A percentile compares a stretch with the other conserved stretches of the same genome.
These are phyloP conservation scores for Cacatua alba DNA, from an alignment of 2,113 vertebrate genomes.

Conservation along the genomic window DNA sequence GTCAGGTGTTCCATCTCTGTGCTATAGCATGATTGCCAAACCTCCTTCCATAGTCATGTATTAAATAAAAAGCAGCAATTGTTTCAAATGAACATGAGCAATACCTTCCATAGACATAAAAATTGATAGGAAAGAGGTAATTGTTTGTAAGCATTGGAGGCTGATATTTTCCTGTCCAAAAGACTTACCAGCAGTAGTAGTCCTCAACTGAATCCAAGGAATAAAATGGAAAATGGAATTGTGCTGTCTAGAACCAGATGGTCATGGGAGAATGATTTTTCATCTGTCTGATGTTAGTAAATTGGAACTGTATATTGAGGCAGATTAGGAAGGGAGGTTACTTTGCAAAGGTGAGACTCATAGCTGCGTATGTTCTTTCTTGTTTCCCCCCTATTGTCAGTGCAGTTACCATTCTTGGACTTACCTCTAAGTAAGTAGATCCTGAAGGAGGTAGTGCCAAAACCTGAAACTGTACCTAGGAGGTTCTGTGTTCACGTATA, in stretches of 20 bases:
- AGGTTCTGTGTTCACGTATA: not conserved
- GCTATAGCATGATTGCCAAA: not conserved
- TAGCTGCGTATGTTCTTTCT: not conserved
- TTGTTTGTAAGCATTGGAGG: not conserved
- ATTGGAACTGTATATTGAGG: not conserved
- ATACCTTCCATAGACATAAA: not conserved
- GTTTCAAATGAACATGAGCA: not conserved
- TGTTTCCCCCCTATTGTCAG: not conserved
- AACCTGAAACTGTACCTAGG: not conserved
- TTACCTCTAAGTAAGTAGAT: not conserved
- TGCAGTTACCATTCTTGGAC: not conserved
- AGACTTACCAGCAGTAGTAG: not conserved
- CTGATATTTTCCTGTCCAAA: not conserved
- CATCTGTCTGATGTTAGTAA: not conserved
- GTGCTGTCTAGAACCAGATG: not conserved
- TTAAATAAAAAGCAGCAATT: not conserved
- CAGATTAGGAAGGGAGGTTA: not conserved
- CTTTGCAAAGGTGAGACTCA: not conserved
- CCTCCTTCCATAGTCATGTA: not conserved
- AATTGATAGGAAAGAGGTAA: not conserved
- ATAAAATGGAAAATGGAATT: not conserved
- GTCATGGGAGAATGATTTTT: not conserved
- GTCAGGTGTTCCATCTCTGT: not conserved
- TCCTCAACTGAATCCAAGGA: not conserved
- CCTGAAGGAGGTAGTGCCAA: not conserved